Conservation (phyloP, 2,113 vertebrate species). For the Nyctibius bracteatus region DNA sequence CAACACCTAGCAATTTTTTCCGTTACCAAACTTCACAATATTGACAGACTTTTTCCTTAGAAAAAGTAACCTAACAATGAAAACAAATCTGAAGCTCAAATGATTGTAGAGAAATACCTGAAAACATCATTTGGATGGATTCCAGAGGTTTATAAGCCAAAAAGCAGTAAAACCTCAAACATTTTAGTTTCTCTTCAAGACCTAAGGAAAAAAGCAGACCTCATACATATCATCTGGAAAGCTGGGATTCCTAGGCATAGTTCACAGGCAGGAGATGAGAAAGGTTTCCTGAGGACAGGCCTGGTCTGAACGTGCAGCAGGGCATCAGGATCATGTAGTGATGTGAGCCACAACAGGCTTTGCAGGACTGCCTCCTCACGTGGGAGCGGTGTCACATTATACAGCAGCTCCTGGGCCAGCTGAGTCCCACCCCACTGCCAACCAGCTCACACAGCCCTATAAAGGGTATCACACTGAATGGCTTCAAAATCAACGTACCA, state of each 20-base stretch:
- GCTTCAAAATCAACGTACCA: fast-evolving
- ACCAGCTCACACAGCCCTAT: neutral
- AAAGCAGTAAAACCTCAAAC: neutral
- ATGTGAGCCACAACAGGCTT: neutral
- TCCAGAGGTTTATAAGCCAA: neutral
- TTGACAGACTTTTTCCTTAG: neutral
- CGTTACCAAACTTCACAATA: neutral
- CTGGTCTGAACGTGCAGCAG: neutral
- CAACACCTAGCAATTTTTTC: neutral
- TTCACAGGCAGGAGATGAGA: neutral
- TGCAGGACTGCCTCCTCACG: neutral
- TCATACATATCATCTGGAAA: neutral
- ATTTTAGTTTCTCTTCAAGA: neutral
- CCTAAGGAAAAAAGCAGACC: neutral
- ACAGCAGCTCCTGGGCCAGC: neutral
- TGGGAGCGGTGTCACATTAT: neutral
- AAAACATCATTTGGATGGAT: neutral
- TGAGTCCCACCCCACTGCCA: neutral
- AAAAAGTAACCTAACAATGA: neutral
- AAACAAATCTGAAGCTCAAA: neutral
- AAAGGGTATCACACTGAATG: neutral
- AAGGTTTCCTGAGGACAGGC: neutral
- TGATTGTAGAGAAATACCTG: neutral
- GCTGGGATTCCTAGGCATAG: neutral
- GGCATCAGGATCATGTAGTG: too few species aligned